Evolutionary conservation across 1,140 invertebrate genomes (phyloP), one percentile per base, ranked within the genome.

Genomic region (Ephestia elutella): DNA sequence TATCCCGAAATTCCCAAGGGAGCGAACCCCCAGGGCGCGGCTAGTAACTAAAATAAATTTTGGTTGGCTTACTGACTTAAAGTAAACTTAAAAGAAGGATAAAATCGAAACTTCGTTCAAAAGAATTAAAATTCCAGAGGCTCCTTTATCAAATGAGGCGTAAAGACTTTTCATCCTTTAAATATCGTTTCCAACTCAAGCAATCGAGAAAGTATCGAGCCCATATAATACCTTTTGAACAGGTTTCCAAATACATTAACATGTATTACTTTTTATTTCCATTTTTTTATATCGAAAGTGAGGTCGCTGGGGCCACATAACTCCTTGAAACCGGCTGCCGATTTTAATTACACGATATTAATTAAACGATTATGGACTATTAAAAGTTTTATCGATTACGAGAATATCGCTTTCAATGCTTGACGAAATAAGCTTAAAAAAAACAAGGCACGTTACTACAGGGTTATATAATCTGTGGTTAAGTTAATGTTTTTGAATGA

Each of bases 261-360:
- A 13, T 44, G 38, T 44, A 44, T 17, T 44, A 15, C 38, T 15
- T 44, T 15, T 44, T 1, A 13, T 44, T 44, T 44, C 7, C 38
- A 44, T 44, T 44, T 44, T 15, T 44, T 44, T 44, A 44, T 15
- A 44, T 10, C n/a, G 38, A 44, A 44, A 44, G 38, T 44, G 38
- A 44, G 38, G 38, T 44, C 38, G 38, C 2, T n/a, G 38, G 5
- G 13, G 30, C 30, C 30, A 10, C 30, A 32, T 32, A 32, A 15
- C 38, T 44, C 38, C 38, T 44, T 44, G n/a, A n/a, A 44, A 44
- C 38, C 38, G 38, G 38, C 38, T 15, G n/a, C 38, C 38, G 9
- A 44, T 5, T n/a, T 44, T 44, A 44, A 44, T 44, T 44, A 44
- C 38, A 3, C 38, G 38, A 44, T 15, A 5, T 38, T 10, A 0